Evolutionary conservation across 1,140 invertebrate species (phyloP).

Genomic region (Cherax destructor): DNA sequence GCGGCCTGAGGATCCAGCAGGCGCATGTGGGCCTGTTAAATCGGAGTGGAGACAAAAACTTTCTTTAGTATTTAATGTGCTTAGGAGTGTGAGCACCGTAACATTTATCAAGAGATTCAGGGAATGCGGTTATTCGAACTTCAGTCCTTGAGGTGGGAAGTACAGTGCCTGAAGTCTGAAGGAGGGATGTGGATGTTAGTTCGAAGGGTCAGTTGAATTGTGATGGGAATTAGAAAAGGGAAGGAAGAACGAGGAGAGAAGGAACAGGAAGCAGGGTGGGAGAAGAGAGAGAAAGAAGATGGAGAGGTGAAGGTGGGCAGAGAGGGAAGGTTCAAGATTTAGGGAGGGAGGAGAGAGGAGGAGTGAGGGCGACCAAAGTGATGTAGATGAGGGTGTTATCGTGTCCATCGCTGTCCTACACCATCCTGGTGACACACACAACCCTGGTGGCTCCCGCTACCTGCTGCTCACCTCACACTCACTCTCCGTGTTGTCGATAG

Average conservation of each 20-base stretch:
- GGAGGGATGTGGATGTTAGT: no score
- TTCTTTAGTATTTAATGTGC: no score
- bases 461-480: not conserved
- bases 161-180: no score
- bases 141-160: no score
- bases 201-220: no score
- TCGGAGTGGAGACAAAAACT: no score
- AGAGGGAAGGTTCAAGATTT: not conserved
- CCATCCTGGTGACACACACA: not conserved
- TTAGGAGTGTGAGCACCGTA: no score
- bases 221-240: no score
- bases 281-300: not conserved
- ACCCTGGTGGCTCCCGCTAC: not conserved
- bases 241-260: not conserved
- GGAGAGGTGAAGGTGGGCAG: not conserved
- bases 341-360: not conserved
- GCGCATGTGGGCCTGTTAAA: no score
- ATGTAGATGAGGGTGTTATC: not conserved
- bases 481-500: not conserved
- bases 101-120: no score
- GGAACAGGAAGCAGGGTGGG: not conserved
- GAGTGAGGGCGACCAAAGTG: not conserved
- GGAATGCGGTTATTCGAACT: no score
- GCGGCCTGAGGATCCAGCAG: no score
- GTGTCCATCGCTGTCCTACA: not conserved